Base-by-base conservation (phyloP, 2,113 vertebrate species). In the Ariopsis seemanni region DNA sequence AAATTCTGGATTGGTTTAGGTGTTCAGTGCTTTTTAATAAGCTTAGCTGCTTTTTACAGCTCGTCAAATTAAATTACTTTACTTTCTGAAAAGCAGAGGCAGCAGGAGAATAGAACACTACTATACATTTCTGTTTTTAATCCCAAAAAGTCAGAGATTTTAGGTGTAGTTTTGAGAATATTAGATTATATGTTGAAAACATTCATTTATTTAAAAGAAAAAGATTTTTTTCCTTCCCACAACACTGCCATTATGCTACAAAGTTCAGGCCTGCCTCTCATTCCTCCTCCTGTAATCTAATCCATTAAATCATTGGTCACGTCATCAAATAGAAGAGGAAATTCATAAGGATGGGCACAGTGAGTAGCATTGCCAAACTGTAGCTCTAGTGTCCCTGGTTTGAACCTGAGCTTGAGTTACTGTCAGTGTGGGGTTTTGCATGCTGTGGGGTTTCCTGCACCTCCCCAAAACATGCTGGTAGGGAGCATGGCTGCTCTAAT, bases 11-110 rank as follows among this genome's bases (percentile, higher is more conserved):
- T 55, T 88, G 86, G 17, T 53, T 65, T 62, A 67, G 1, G 50
- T 48, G 10, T 63, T 58, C 34, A 65, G 25, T 71, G 58, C 34
- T 57, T 82, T 78, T 82, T 60, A 30, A 25, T 67, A 58, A 57
- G 58, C 81, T 83, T 74, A 83, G 69, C 83, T 83, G 71, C 50
- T 86, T 80, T n/a, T 69, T 80, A 55, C 60, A 65, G 25, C 42
- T 34, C 7, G 5, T 77, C 18, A 34, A 22, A 52, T 60, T 84
- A 57, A 20, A 48, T 86, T 79, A 30, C 52, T 80, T 27, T 81
- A 82, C 27, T 82, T 81, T 60, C 42, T 60, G 79, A 22, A 27
- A 60, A 60, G 57, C 57, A 57, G 30, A 81, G 79, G 55, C 79
- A 81, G 17, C 55, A 80, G 18, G 4, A 81, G 79, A 82, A 58